phyloP scores from a whole-genome alignment of 2,113 vertebrate species.

The Ctenomys sociabilis region DNA sequence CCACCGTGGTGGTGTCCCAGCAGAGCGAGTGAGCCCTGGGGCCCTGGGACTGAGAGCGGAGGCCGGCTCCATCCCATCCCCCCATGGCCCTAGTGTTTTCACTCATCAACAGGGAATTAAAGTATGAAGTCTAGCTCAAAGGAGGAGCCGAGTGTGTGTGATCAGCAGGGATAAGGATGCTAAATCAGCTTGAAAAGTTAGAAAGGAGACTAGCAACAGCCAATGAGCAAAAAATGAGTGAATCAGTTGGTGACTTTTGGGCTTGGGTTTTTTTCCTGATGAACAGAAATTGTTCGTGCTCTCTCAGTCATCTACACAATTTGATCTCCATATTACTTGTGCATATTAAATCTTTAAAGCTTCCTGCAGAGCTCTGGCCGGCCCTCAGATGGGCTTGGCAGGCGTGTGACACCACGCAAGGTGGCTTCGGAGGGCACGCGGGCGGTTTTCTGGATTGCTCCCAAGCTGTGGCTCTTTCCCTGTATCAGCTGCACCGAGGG shows the following conservation, averaged over 20 bases:
- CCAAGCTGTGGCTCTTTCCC: background rate
- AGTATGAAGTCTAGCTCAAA: background rate
- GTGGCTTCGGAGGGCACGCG: background rate
- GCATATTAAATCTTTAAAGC: background rate
- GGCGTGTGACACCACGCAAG: too few species aligned
- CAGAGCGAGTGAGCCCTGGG: background rate
- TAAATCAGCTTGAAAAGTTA: background rate
- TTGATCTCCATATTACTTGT: accelerated
- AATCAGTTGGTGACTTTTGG: background rate
- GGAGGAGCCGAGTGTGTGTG: background rate
- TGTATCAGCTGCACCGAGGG: background rate
- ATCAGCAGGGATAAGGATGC: background rate
- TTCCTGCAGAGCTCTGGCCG: background rate
- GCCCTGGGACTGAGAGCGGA: background rate
- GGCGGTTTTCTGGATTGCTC: background rate
- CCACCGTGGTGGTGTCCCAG: accelerated
- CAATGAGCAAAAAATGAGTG: background rate
- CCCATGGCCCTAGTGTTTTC: background rate
- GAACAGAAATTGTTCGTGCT: background rate
- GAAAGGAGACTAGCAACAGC: background rate
- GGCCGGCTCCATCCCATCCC: accelerated
- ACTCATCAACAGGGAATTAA: background rate
- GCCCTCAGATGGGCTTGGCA: background rate
- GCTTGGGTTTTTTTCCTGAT: background rate
- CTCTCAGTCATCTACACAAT: background rate